Evolutionary conservation across 2,888 invertebrate genomes (phyloP).

Genomic region (Carcina quercana): DNA sequence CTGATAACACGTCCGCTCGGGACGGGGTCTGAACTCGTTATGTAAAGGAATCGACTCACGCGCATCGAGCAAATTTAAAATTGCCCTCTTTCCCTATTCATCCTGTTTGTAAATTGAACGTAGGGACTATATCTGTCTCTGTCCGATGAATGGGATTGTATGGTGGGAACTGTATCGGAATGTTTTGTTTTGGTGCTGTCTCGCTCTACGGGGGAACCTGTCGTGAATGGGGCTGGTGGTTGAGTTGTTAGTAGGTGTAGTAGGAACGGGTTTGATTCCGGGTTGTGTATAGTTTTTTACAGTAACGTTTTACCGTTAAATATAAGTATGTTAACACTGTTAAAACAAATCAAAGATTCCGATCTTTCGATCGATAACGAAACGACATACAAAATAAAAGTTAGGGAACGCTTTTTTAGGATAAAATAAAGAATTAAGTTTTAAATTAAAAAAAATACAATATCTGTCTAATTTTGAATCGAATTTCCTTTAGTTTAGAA

Average conservation of each 20-base stretch:
- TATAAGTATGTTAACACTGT: constrained; percentile 1
- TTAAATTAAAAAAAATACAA: no score
- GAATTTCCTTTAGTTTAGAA: no score
- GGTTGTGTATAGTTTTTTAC: no score
- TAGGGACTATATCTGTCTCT: constrained; percentile 30
- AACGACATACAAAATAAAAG: no score
- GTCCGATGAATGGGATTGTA: constrained; percentile 23
- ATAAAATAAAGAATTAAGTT: no score
- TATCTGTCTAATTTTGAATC: no score
- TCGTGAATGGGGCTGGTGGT: constrained; percentile 43
- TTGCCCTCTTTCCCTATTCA: constrained; percentile 46
- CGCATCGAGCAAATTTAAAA: constrained; percentile 52
- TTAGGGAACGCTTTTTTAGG: no score
- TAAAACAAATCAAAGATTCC: constrained; percentile 11
- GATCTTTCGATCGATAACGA: no score
- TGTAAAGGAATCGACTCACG: constrained; percentile 23
- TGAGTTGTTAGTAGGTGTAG: constrained; percentile 25
- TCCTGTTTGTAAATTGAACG: constrained; percentile 37
- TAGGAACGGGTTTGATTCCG: constrained; percentile 39
- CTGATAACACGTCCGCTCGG: constrained; percentile 23
- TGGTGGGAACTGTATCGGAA: constrained; percentile 70
- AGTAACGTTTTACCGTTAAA: no score
- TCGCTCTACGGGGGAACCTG: constrained; percentile 53
- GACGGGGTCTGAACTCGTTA: constrained; percentile 26
- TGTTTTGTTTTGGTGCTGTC: constrained; percentile 70